Evolutionary conservation across 1,140 invertebrate species (phyloP).

Genomic region (Danaus plexippus): DNA sequence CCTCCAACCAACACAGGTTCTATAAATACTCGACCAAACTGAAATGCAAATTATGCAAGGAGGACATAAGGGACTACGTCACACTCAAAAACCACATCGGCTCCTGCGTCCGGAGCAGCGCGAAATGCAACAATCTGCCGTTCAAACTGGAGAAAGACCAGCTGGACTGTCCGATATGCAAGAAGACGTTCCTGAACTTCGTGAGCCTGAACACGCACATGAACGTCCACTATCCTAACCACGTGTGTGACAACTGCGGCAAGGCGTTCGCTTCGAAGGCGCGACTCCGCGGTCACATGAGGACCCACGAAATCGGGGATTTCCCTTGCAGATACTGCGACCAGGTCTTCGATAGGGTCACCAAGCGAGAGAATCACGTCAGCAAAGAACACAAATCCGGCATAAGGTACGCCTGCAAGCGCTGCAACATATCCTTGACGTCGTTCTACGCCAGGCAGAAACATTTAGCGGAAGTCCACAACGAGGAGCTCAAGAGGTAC

Average conservation of each 20-base stretch:
- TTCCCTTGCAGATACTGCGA: conserved; percentile 62
- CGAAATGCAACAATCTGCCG: conserved; percentile 47
- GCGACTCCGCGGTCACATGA: conserved; percentile 67
- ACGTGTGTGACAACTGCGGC: conserved; percentile 64
- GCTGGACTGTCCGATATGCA: conserved; percentile 66
- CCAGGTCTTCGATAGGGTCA: conserved; percentile 60
- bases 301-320: conserved; percentile 49
- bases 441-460: conserved; percentile 56
- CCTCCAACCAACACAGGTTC: conserved; percentile 46
- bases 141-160: conserved; percentile 60
- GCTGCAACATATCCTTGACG: conserved; percentile 43
- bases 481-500: conserved; percentile 53
- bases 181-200: conserved; percentile 58
- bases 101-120: conserved; percentile 27
- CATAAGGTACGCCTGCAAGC: conserved; percentile 53
- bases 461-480: conserved; percentile 54
- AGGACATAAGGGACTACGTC: conserved; percentile 36
- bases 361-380: conserved; percentile 54
- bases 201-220: conserved; percentile 65
- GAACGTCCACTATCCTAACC: conserved; percentile 60
- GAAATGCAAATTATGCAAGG: conserved; percentile 45
- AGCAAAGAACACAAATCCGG: conserved; percentile 55
- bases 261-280: conserved; percentile 70
- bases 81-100: conserved; percentile 45
- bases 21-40: conserved; percentile 32